Evolutionary conservation across 2,888 invertebrate genomes (phyloP), one percentile per base, ranked within the genome.

Genomic region (Horisme vitalbata): DNA sequence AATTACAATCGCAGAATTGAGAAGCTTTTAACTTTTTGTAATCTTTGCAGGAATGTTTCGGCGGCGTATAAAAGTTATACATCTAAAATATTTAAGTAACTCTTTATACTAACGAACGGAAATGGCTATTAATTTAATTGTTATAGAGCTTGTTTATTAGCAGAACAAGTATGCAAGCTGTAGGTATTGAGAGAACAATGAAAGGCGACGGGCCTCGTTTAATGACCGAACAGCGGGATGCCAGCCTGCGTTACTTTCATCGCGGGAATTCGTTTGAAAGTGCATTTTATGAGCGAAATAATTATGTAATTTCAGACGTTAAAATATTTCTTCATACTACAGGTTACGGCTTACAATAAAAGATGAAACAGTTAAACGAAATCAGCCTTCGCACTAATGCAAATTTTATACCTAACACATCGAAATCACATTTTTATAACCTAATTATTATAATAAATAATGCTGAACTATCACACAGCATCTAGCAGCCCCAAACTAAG

Each of bases 121-220:
- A 35, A 45, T 39, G 44, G 45, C 26, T 11, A 53, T 51, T 46
- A 52, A 31, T 55, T 52, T 55, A 49, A 46, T 44, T 45, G 33
- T 51, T 32, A 41, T n/a, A 30, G 32, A 15, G 37, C 44, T 67
- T 65, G 59, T 68, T 65, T 67, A 72, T 69, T 69, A 70, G 59
- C 66, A 67, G 61, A 69, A 63, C 55, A 60, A 62, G 71, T 73
- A 79, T 77, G 79, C 75, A 76, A 75, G 78, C 68, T 65, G 67
- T 18, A n/a, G n/a, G n/a, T n/a, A n/a, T 57, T 71, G 67, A 66
- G 64, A 71, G 74, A 79, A 83, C 82, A 83, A 83, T 81, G 76
- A 79, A 79, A 77, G 77, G 78, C 66, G 79, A 71, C 69, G 64
- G 68, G 66, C 68, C 69, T 63, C 68, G 67, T 68, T 73, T 75